Base-by-base conservation (phyloP, 2,113 vertebrate species). In the Edolisoma coerulescens region DNA sequence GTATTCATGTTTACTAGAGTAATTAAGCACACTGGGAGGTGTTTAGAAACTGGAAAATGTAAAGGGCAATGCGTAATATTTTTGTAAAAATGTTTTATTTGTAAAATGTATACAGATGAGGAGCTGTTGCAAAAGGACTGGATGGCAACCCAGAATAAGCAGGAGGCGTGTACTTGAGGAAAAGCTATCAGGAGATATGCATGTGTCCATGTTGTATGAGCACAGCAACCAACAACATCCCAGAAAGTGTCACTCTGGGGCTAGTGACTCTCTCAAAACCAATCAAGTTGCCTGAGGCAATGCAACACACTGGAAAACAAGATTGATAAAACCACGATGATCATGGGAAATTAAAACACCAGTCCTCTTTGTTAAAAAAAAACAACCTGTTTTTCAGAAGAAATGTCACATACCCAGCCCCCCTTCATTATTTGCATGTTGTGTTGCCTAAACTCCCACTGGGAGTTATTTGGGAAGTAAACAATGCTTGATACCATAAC, bases 191-290 rank as follows among this genome's bases (percentile, higher is more conserved):
- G 57, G 37, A 4, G 0, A 47, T 9, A 35, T 4, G 13, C 17
- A 13, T 4, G 7, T 33, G 11, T 50, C n/a, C 16, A 0, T 11
- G 22, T 30, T 56, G 52, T 7, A n/a, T 1, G 16, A 18, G 39
- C 35, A 68, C 16, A 76, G 63, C 63, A 56, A n/a, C 5, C 27
- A 64, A 21, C 30, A 90, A 6, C 39, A 71, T 12, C 19, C 10
- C 53, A 68, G 52, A 44, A 68, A 52, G 16, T 13, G 60, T 30
- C 4, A 1, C 24, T 67, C 6, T 8, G 27, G 44, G 83, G 19
- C 22, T 9, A 3, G 6, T 16, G 41, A 53, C 26, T 41, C 27
- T 61, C 35, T 70, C 49, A 45, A 81, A 89, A 61, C 22, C 18
- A n/a, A 6, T 3, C 1, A 0, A 42, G 18, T 47, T 3, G 1